Evolutionary conservation across 2,797 vertebrate genomes (phyloP), one percentile per base, ranked within the genome.

Genomic region (Argyrosomus regius): DNA sequence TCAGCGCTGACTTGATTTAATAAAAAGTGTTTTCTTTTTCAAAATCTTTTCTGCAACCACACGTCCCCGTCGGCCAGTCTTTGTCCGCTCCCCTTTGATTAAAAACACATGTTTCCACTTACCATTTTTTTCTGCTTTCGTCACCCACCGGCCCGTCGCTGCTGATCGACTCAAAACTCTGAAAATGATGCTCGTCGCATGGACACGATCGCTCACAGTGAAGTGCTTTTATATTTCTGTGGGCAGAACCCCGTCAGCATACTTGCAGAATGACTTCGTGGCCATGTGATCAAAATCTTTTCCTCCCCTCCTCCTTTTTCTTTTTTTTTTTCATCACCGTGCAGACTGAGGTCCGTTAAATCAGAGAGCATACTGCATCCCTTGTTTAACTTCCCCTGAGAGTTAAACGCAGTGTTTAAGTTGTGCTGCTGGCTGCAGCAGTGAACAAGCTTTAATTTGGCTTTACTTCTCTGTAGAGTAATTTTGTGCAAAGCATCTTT

Each of bases 241-340:
- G 78, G 71, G 64, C 74, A 56, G 20, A 31, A 58, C 72, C 31
- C 64, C 5, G 17, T 46, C 72, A 88, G 77, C 82, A 88, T 89
- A 90, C 85, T 91, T 94, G 83, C 74, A 88, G 72, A 89, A 72
- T 93, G 86, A 91, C 88, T 92, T 89, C n/a, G 65, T 86, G 86
- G 62, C 72, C 93, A 93, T 80, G 91, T 94, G 93, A 92, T 89
- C 90, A 84, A 72, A 77, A 74, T 58, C 50, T 84, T 80, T 84
- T 67, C 58, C 49, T 56, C 66, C 85, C 83, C 64, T 65, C 78
- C 45, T 72, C 28, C 52, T 63, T 78, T 61, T 50, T 59, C 9
- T 48, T 75, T 62, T 66, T 24, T 61, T 49, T 75, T 58, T 73
- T 56, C 73, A 68, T 82, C 80, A 71, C 78, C 35, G 12, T 71